These are phyloP conservation scores for Paedocypris sp. DNA, from an alignment of 2,113 vertebrate species.

Conservation along the genomic window DNA sequence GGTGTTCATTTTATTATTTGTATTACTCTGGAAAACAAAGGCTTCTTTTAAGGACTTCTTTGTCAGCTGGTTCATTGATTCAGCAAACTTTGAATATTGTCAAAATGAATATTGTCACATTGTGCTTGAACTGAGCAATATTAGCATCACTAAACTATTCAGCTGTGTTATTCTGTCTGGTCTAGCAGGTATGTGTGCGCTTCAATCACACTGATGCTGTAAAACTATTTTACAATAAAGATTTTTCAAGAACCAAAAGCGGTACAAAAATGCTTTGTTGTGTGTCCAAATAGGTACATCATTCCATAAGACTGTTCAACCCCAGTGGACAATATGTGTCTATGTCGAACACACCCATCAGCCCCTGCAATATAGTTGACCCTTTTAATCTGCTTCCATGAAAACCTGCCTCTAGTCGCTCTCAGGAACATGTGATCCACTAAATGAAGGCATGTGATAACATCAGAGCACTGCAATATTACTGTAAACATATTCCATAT, in stretches of 20 bases:
- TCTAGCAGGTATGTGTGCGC: not conserved
- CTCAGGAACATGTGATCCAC: constrained; percentile 32
- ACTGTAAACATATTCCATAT: constrained; percentile 54
- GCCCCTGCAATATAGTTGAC: too few species aligned
- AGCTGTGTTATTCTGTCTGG: not conserved
- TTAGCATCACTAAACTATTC: not conserved
- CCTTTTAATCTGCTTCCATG: constrained; percentile 10
- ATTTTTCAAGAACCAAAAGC: constrained; percentile 13
- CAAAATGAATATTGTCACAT: too few species aligned
- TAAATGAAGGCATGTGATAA: constrained; percentile 44
- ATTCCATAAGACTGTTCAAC: constrained; percentile 12
- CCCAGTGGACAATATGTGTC: not conserved
- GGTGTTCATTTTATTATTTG: too few species aligned
- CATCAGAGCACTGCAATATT: constrained; percentile 35
- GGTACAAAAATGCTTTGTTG: constrained; percentile 14
- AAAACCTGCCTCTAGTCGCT: constrained; percentile 10
- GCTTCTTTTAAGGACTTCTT: too few species aligned
- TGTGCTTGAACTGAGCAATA: too few species aligned
- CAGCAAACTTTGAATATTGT: too few species aligned
- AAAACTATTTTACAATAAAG: constrained; percentile 4
- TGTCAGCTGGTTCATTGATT: too few species aligned
- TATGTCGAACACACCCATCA: too few species aligned
- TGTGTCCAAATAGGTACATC: not conserved
- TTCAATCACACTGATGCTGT: not conserved
- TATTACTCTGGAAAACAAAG: too few species aligned